phyloP scores from a whole-genome alignment of 1,140 invertebrate genomes.

The Eueides isabella region DNA sequence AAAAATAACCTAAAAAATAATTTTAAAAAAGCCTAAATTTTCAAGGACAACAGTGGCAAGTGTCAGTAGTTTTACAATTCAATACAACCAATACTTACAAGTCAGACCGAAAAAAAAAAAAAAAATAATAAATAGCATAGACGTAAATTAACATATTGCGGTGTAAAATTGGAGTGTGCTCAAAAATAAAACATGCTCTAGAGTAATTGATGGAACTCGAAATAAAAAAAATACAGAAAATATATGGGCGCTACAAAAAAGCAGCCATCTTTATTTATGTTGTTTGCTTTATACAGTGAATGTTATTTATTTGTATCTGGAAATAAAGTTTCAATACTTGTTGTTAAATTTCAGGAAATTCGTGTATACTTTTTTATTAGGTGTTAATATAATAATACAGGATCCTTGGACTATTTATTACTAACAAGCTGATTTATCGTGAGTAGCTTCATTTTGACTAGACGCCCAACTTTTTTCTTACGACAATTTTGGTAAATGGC shows the following conservation, averaged over 20 bases:
- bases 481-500: too few relatives aligned
- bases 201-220: conserved; percentile 16
- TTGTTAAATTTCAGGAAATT: not conserved
- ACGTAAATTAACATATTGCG: not conserved
- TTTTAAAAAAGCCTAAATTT: too few relatives aligned
- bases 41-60: too few relatives aligned
- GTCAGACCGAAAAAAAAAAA: not conserved
- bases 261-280: conserved; percentile 18
- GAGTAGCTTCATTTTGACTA: too few relatives aligned
- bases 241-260: conserved; percentile 17
- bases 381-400: not conserved
- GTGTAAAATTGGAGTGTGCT: conserved; percentile 1
- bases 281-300: not conserved
- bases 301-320: not conserved
- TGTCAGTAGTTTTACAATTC: too few relatives aligned
- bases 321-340: conserved; percentile 1
- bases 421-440: too few relatives aligned
- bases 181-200: conserved; percentile 4
- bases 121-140: not conserved
- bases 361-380: not conserved
- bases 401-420: too few relatives aligned
- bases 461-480: too few relatives aligned
- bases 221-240: not conserved
- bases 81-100: not conserved
- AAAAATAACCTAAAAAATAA: too few relatives aligned